A percentile compares a stretch with the other conserved stretches of the same genome.
These are phyloP conservation scores for Aurelia aurita complex sp. Pacific DNA, from an alignment of 30 jellyfish, hydroid and myxozoan species.

Conservation along the genomic window DNA sequence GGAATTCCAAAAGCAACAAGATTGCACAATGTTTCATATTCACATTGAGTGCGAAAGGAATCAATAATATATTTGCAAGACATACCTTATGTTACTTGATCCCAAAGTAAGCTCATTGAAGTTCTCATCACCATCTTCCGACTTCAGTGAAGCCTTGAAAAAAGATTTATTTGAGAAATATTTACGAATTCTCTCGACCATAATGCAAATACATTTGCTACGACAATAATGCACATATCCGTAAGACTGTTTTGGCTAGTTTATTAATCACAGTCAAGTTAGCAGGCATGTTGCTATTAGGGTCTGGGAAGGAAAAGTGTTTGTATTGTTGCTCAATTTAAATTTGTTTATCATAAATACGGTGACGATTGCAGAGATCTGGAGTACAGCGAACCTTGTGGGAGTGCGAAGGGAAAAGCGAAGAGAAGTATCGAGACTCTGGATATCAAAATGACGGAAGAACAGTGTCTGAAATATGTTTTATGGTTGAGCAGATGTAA, in stretches of 20 bases:
- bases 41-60: too few species aligned
- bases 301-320: slow-evolving; percentile 9
- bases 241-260: slow-evolving; percentile 2
- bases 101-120: slow-evolving; percentile 68
- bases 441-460: too few species aligned
- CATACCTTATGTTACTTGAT: slow-evolving; percentile 87
- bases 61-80: too few species aligned
- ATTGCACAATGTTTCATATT: too few species aligned
- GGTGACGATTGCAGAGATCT: background rate
- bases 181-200: slow-evolving; percentile 69
- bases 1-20: background rate
- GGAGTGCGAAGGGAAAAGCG: slow-evolving; percentile 3
- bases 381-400: background rate
- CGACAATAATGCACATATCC: background rate
- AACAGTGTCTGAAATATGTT: too few species aligned
- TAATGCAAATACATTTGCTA: background rate
- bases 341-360: too few species aligned
- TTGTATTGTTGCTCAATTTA: too few species aligned
- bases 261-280: slow-evolving; percentile 17
- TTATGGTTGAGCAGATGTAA: too few species aligned
- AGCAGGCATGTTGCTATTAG: slow-evolving; percentile 12
- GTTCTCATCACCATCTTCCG: slow-evolving; percentile 97
- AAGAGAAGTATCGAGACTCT: background rate
- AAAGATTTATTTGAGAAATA: slow-evolving; percentile 64
- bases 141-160: slow-evolving; percentile 86